phyloP scores from a whole-genome alignment of 2,797 vertebrate species.

The Pteronotus mesoamericanus region DNA sequence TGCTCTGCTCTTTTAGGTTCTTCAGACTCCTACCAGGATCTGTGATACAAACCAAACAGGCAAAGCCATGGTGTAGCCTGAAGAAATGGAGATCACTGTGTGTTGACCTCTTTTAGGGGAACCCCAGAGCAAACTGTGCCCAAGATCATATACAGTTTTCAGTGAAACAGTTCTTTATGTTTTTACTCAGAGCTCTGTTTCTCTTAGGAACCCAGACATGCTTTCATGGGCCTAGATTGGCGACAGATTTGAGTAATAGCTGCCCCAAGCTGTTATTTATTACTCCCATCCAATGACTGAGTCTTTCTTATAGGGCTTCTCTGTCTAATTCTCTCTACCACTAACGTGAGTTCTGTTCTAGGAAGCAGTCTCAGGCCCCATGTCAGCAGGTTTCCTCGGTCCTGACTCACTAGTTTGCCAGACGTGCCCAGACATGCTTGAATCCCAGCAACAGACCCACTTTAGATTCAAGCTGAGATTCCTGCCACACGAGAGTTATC shows the following conservation, averaged over 20 bases:
- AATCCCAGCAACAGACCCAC: background rate
- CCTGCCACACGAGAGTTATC: background rate
- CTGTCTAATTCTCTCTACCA: background rate
- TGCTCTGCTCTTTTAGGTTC: background rate
- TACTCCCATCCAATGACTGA: conserved; percentile 36
- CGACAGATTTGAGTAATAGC: conserved; percentile 51
- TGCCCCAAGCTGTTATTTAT: conserved; percentile 5
- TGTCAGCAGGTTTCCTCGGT: background rate
- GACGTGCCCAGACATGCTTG: conserved; percentile 34
- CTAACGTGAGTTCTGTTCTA: background rate
- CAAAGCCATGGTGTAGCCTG: background rate
- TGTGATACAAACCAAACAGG: background rate
- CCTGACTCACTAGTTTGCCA: conserved; percentile 8
- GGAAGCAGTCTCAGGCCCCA: background rate
- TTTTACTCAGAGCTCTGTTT: conserved; percentile 39
- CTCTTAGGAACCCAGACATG: background rate
- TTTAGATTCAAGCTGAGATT: background rate
- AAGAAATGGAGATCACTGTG: background rate
- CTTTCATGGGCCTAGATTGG: background rate
- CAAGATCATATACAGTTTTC: background rate
- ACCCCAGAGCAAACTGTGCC: background rate
- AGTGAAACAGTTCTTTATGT: conserved; percentile 26
- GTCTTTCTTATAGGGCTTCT: conserved; percentile 26
- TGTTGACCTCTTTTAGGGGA: background rate
- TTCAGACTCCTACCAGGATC: background rate